phyloP scores from a whole-genome alignment of 1,140 invertebrate genomes.

The Aphelinus atriplicis region DNA sequence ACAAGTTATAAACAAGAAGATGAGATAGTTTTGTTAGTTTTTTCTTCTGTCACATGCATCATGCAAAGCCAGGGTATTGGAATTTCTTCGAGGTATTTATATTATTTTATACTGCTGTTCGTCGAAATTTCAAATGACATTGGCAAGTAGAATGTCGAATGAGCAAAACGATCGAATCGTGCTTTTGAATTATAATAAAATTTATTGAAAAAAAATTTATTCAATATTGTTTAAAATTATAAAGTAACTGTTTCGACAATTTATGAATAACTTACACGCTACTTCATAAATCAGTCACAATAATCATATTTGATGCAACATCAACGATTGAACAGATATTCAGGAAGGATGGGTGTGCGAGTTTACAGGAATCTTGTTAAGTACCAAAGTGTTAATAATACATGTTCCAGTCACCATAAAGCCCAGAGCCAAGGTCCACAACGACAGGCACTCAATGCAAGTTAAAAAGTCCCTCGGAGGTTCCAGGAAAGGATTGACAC shows the following conservation, averaged over 20 bases:
- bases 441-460: slow-evolving; percentile 18
- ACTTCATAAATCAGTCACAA: no score
- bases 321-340: not conserved
- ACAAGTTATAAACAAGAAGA: not conserved
- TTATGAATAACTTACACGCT: no score
- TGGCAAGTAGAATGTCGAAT: no score
- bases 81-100: no score
- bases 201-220: no score
- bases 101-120: no score
- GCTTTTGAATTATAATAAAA: no score
- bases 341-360: not conserved
- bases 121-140: no score
- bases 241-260: no score
- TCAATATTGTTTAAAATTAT: no score
- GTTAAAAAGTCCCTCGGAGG: slow-evolving; percentile 20
- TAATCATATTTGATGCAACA: not conserved
- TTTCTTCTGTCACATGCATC: slow-evolving; percentile 26
- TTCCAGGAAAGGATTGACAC: slow-evolving; percentile 22
- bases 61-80: slow-evolving; percentile 24
- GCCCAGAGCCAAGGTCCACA: slow-evolving; percentile 32
- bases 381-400: slow-evolving; percentile 43
- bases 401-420: slow-evolving; percentile 40
- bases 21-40: slow-evolving; percentile 7
- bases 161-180: no score
- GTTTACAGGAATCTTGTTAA: slow-evolving; percentile 20